phyloP scores from a whole-genome alignment of 2,888 invertebrate genomes.

The Saturnia pavonia region DNA sequence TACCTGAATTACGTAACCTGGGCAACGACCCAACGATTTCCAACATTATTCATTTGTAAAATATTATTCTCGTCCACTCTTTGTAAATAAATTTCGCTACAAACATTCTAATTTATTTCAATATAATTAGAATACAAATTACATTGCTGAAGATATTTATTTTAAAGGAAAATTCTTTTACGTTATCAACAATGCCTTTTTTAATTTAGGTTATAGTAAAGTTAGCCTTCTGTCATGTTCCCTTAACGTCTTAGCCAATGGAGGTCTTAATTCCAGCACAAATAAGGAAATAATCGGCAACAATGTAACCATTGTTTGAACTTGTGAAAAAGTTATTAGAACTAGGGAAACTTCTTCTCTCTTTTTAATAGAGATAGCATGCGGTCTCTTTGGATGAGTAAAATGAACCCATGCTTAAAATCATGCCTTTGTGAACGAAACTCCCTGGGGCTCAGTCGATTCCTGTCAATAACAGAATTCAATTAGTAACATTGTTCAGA shows the following conservation, averaged over 20 bases:
- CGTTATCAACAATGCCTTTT: background rate
- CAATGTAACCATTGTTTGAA: too few species aligned
- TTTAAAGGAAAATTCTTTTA: background rate
- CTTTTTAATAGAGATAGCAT: background rate
- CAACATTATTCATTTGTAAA: background rate
- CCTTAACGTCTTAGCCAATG: background rate
- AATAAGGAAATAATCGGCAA: background rate
- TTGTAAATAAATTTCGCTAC: background rate
- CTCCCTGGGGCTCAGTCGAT: conserved; percentile 18
- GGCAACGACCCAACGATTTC: conserved; percentile 26
- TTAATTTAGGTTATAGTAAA: background rate
- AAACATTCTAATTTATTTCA: background rate
- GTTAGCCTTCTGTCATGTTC: background rate
- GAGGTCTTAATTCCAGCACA: background rate
- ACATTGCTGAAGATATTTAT: background rate
- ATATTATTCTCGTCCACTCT: background rate
- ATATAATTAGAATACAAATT: conserved; percentile 2
- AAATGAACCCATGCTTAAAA: conserved; percentile 15
- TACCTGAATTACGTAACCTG: conserved; percentile 28
- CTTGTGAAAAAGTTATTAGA: background rate
- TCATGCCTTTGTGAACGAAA: conserved; percentile 18
- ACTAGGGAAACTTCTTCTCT: background rate
- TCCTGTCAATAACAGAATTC: conserved; percentile 30
- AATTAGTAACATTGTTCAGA: conserved; percentile 25
- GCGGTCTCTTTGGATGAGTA: background rate